A percentile compares a stretch with the other conserved stretches of the same genome.
Conservation (phyloP, 2,888 invertebrate species). For the Orthosia cruda region DNA sequence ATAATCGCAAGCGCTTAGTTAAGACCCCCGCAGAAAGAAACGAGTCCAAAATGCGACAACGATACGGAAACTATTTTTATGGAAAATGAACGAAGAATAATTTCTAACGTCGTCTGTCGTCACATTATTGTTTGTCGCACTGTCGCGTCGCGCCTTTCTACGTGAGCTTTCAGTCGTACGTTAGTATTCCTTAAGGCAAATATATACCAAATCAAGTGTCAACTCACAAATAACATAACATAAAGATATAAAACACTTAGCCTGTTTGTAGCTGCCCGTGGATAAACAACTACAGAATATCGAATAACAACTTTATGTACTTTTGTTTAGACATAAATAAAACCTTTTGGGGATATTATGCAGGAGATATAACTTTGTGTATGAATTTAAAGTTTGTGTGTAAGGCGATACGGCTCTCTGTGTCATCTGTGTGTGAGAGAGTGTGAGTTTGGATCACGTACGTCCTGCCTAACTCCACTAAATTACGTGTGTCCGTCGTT, state of each 20-base stretch:
- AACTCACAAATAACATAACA: constrained; percentile 25
- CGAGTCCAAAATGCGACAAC: not conserved
- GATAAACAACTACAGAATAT: constrained; percentile 42
- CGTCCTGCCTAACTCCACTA: constrained; percentile 31
- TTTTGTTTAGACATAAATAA: constrained; percentile 55
- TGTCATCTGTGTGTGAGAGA: not conserved
- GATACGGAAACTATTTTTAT: not conserved
- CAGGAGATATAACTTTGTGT: constrained; percentile 37
- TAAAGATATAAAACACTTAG: constrained; percentile 24
- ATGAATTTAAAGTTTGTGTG: constrained; percentile 34
- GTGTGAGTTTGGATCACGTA: constrained; percentile 45
- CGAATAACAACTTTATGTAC: constrained; percentile 52
- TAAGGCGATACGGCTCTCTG: constrained; percentile 9
- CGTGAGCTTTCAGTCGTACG: not conserved
- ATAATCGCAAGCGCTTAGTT: constrained; percentile 38
- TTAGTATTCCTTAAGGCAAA: constrained; percentile 6
- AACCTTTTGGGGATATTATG: constrained; percentile 49
- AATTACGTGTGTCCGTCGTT: constrained; percentile 47
- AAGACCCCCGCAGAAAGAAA: not conserved
- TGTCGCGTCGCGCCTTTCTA: not conserved
- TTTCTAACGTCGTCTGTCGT: too few relatives aligned
- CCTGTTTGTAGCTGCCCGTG: constrained; percentile 22
- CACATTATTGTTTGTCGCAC: too few relatives aligned
- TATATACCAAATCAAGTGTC: constrained; percentile 13
- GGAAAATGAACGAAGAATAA: not conserved